Base-by-base conservation (phyloP, 92 coral and sea anemone species). In the Phenganax subtilis region DNA sequence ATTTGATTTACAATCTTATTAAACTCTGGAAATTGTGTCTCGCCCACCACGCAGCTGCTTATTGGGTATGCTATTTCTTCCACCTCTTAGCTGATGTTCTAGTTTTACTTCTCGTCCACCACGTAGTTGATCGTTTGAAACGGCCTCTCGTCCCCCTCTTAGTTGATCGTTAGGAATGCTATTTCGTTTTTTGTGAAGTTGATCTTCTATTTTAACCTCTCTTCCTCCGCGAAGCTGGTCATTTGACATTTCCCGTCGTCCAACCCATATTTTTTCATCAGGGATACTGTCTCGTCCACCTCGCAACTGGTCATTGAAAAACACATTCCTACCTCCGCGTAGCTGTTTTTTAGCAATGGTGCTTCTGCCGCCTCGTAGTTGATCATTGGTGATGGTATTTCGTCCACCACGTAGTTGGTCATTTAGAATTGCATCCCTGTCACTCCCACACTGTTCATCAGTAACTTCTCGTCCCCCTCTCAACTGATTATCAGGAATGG, bases 331-430 rank as follows among this genome's bases (percentile, higher is more conserved):
- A 0, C 81, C 81, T 25, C 67, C 66, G 10, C 81, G 81, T 31
- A 76, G 17, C 69, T 76, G 81, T 6, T 76, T 29, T 9, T 27
- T 58, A 7, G 52, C 9, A 6, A 76, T 76, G 54, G 60, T 17
- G 57, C 58, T 52, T 57, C 81, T 57, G 12, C 81, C 81, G 3
- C 67, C 66, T n/a, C 69, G 44, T 57, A 76, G 47, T 57, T 76
- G 81, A 29, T 76, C 54, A 20, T n/a, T 54, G 11, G 69, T 15
- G 27, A 76, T 76, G 54, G 54, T 28, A 6, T 76, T 68, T 76
- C 67, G 66, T 56, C 67, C 67, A 3, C 52, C 66, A 29, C 67
- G 67, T 7, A 76, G 61, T 27, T 76, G 81, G 63, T 76, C 81
- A 8, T 17, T 17, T 7, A 55, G 75, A 6, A 71, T 47, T 9